Evolutionary conservation across 2,113 vertebrate genomes (phyloP), one percentile per base, ranked within the genome.

Genomic region (Tetrax tetrax): DNA sequence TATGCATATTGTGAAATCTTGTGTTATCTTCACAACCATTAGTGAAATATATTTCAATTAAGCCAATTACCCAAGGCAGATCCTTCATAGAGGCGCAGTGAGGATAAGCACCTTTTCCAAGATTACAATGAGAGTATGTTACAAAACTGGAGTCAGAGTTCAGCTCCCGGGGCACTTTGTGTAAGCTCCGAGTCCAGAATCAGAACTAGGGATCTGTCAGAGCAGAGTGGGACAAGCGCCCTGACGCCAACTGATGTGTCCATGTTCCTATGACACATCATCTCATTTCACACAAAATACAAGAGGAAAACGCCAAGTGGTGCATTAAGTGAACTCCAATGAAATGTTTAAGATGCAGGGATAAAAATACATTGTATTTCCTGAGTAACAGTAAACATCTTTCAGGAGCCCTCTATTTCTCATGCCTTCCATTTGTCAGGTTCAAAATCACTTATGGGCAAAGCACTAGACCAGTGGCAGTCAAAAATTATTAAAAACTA

Each of bases 91-190:
- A 87, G 56, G 60, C 12, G 2, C 78, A 83, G 37, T 4, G 17
- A 90, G 72, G 68, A 6, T 48, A 85, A 70, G 76, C 29, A 71
- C 64, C 64, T 94, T 68, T 29, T 14, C 78, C 82, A 88, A 82
- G 68, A 61, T 83, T 93, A 92, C 54, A 54, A 20, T 0, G 10
- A 56, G 78, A 65, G 29, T n/a, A 35, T 85, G 61, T 93, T 79
- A 88, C 90, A 93, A 90, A 96, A 93, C 22, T 47, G 35, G 88
- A 88, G 83, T 17, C 79, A 90, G 87, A 86, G 88, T 80, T 86
- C 88, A 92, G 75, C 38, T 96, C 90, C 71, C 8, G 27, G 71
- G 60, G 79, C 33, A n/a, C 64, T 94, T 28, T 1, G 9, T 50
- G 57, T 37, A 71, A 93, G 22, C 57, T 80, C 51, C 0, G 0